These are phyloP conservation scores for Phytoseiulus persimilis DNA, from an alignment of 2,888 invertebrate genomes.

Conservation along the genomic window DNA sequence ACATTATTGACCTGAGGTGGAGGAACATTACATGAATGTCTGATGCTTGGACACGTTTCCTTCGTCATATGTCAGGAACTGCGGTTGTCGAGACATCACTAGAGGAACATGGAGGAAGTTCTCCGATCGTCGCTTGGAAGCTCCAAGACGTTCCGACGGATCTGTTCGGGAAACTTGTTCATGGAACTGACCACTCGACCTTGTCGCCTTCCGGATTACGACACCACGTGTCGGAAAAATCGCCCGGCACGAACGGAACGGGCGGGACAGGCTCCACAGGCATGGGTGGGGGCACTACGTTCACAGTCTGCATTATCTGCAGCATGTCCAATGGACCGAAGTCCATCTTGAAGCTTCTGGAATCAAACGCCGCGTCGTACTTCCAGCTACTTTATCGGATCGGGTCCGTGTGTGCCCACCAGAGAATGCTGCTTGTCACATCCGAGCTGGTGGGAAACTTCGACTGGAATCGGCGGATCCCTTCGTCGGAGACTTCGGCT, in stretches of 20 bases:
- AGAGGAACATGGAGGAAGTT: no score
- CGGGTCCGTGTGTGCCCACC: neutral
- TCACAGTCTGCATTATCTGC: slow-evolving; percentile 33
- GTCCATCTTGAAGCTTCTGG: slow-evolving; percentile 19
- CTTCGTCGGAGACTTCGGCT: neutral
- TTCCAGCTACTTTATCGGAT: neutral
- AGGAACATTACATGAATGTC: neutral
- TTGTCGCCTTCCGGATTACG: slow-evolving; percentile 25
- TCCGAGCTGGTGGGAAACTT: neutral
- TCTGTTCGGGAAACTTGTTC: neutral
- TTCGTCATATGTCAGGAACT: neutral
- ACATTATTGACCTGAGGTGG: slow-evolving; percentile 26
- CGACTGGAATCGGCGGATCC: neutral
- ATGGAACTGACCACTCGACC: slow-evolving; percentile 29
- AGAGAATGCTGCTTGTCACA: neutral
- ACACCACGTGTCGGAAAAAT: slow-evolving; percentile 30
- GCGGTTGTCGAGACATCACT: no score
- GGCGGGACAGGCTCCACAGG: slow-evolving; percentile 30
- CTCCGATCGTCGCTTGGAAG: no score
- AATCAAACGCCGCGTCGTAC: neutral
- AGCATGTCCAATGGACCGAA: slow-evolving; percentile 38
- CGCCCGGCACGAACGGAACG: slow-evolving; percentile 14
- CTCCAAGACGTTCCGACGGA: no score
- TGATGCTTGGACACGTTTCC: neutral
- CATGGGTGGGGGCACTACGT: neutral